Evolutionary conservation across 1,140 invertebrate genomes (phyloP).

Genomic region (Listronotus oregonensis): DNA sequence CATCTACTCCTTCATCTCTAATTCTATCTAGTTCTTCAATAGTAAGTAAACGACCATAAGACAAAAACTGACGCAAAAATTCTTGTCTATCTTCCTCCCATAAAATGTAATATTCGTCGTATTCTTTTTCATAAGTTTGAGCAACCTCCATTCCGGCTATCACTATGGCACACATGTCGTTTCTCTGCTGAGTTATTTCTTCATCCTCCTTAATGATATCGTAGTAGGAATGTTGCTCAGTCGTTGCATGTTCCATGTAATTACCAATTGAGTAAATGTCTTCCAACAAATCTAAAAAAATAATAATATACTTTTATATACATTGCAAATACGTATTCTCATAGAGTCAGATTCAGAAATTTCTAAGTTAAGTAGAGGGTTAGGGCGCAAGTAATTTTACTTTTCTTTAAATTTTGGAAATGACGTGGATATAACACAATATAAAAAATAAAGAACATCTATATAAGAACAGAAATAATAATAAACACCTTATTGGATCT

Average conservation of each 20-base stretch:
- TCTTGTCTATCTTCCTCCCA: slow-evolving; percentile 90
- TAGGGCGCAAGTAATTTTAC: too few relatives aligned
- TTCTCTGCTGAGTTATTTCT: slow-evolving; percentile 60
- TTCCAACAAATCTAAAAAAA: slow-evolving; percentile 38
- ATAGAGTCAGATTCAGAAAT: too few relatives aligned
- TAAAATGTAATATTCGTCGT: slow-evolving; percentile 81
- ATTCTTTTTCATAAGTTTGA: slow-evolving; percentile 71
- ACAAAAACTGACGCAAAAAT: slow-evolving; percentile 74
- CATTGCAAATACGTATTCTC: too few relatives aligned
- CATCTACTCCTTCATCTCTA: slow-evolving; percentile 62
- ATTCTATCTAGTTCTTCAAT: slow-evolving; percentile 84
- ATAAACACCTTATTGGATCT: too few relatives aligned
- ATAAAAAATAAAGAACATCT: too few relatives aligned
- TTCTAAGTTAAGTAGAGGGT: too few relatives aligned
- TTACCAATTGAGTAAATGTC: slow-evolving; percentile 46
- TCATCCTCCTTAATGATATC: slow-evolving; percentile 63
- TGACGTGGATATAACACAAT: too few relatives aligned
- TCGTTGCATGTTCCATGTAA: slow-evolving; percentile 44
- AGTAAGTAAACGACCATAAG: slow-evolving; percentile 82
- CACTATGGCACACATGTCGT: slow-evolving; percentile 37
- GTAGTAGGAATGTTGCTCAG: slow-evolving; percentile 36
- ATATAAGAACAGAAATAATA: too few relatives aligned
- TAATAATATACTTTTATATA: too few relatives aligned
- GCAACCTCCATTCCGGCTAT: slow-evolving; percentile 58
- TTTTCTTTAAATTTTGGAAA: too few relatives aligned